Conservation (phyloP, 2,113 vertebrate species). For the Paramisgurnus dabryanus region DNA sequence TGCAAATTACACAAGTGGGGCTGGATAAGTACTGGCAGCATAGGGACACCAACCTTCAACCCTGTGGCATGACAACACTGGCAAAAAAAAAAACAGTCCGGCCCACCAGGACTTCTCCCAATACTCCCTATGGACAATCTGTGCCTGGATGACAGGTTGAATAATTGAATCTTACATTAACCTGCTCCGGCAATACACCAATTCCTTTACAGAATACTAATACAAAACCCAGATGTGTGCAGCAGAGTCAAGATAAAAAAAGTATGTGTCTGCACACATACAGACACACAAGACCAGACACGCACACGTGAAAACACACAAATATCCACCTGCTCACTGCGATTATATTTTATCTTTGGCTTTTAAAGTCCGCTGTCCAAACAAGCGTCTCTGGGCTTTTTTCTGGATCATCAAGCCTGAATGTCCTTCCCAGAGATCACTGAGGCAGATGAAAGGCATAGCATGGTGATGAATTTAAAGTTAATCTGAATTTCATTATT, state of each 20-base stretch:
- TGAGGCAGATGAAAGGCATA: slow-evolving; percentile 26
- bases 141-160: too few relatives aligned
- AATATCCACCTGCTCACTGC: slow-evolving; percentile 41
- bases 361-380: slow-evolving; percentile 39
- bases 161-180: slow-evolving; percentile 3
- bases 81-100: too few relatives aligned
- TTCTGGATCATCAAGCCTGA: slow-evolving; percentile 44
- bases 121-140: slow-evolving; percentile 52
- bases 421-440: slow-evolving; percentile 6
- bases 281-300: slow-evolving; percentile 48
- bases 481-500: slow-evolving; percentile 4
- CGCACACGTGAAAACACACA: slow-evolving; percentile 35
- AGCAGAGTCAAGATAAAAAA: too few relatives aligned
- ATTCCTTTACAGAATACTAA: slow-evolving; percentile 65
- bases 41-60: too few relatives aligned
- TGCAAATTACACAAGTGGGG: too few relatives aligned
- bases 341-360: neutral
- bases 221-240: slow-evolving; percentile 64
- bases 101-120: slow-evolving; percentile 46
- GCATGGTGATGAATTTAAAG: slow-evolving; percentile 2
- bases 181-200: slow-evolving; percentile 59
- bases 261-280: neutral
- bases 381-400: slow-evolving; percentile 54
- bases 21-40: too few relatives aligned
- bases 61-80: too few relatives aligned